phyloP scores from a whole-genome alignment of 1,140 invertebrate genomes.

The Bombus impatiens region DNA sequence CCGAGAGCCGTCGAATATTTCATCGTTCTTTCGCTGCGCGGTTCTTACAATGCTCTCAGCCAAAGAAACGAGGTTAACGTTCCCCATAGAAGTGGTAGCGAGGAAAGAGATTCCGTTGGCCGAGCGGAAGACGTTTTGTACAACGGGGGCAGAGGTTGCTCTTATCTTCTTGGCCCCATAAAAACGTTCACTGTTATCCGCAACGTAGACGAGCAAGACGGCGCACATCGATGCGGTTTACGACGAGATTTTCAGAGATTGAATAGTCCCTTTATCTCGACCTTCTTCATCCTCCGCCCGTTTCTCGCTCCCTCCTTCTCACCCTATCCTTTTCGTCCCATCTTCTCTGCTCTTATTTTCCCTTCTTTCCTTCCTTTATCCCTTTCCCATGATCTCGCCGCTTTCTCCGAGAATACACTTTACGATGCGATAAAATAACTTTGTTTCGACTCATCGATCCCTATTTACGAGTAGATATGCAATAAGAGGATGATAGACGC shows the following conservation, averaged over 20 bases:
- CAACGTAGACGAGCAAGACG: slow-evolving; percentile 51
- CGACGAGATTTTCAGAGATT: slow-evolving; percentile 74
- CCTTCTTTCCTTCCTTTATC: not conserved
- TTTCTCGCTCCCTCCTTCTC: not conserved
- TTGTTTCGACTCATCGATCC: too few species aligned
- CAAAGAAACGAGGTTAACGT: slow-evolving; percentile 8
- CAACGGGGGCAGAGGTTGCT: slow-evolving; percentile 71
- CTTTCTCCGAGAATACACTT: not conserved
- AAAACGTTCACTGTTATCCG: slow-evolving; percentile 76
- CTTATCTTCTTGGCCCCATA: slow-evolving; percentile 72
- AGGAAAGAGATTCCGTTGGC: slow-evolving; percentile 43
- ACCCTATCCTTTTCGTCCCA: not conserved
- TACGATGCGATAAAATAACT: not conserved
- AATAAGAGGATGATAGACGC: too few species aligned
- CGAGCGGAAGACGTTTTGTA: slow-evolving; percentile 77
- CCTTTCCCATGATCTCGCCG: too few species aligned
- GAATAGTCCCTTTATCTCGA: slow-evolving; percentile 74
- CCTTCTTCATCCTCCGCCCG: not conserved
- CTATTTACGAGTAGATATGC: too few species aligned
- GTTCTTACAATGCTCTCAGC: not conserved
- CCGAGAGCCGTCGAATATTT: not conserved
- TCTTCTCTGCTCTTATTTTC: not conserved
- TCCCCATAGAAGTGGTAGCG: slow-evolving; percentile 53
- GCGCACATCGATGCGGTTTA: slow-evolving; percentile 64
- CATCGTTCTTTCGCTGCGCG: too few species aligned